Percentiles rank a stretch among this genome's conserved stretches.
Conservation (phyloP, 2,888 invertebrate genomes). For the Tanaodytes sp. region DNA sequence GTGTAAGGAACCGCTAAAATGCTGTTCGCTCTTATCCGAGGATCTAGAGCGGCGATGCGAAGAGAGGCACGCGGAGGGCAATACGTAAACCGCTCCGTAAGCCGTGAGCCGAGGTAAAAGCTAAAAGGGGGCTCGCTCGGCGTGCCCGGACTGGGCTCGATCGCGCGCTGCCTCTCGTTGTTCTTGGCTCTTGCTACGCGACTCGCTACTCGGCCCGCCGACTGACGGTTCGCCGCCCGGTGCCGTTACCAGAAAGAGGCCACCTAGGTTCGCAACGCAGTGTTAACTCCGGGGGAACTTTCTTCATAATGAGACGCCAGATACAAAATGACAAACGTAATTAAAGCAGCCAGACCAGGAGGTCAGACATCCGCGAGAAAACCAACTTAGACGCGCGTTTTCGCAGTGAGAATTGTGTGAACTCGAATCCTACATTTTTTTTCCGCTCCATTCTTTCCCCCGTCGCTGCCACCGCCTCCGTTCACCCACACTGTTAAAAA, state of each 20-base stretch:
- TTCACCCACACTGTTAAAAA: too few species aligned
- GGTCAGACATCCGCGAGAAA: slow-evolving; percentile 61
- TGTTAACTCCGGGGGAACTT: slow-evolving; percentile 62
- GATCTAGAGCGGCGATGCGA: slow-evolving; percentile 73
- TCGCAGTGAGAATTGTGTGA: slow-evolving; percentile 56
- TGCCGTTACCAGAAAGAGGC: slow-evolving; percentile 71
- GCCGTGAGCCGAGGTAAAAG: slow-evolving; percentile 60
- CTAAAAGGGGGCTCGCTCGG: slow-evolving; percentile 64
- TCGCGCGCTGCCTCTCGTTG: too few species aligned
- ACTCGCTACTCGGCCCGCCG: slow-evolving; percentile 55
- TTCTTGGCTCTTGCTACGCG: too few species aligned
- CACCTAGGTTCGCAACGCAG: slow-evolving; percentile 66
- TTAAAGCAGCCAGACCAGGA: slow-evolving; percentile 64
- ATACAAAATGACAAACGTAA: slow-evolving; percentile 69
- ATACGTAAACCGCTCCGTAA: slow-evolving; percentile 60
- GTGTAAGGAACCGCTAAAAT: slow-evolving; percentile 74
- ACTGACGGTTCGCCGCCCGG: slow-evolving; percentile 62
- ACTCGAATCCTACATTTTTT: slow-evolving; percentile 47
- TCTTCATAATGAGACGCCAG: slow-evolving; percentile 68
- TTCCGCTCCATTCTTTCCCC: too few species aligned
- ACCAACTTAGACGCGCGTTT: slow-evolving; percentile 47
- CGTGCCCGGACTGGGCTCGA: slow-evolving; percentile 53
- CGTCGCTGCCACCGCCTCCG: too few species aligned
- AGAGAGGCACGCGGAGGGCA: slow-evolving; percentile 66
- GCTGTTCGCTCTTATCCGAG: slow-evolving; percentile 73